A percentile compares a stretch with the other conserved stretches of the same genome.
Conservation (phyloP, 2,113 vertebrate species). For the Chlamydotis undulata region DNA sequence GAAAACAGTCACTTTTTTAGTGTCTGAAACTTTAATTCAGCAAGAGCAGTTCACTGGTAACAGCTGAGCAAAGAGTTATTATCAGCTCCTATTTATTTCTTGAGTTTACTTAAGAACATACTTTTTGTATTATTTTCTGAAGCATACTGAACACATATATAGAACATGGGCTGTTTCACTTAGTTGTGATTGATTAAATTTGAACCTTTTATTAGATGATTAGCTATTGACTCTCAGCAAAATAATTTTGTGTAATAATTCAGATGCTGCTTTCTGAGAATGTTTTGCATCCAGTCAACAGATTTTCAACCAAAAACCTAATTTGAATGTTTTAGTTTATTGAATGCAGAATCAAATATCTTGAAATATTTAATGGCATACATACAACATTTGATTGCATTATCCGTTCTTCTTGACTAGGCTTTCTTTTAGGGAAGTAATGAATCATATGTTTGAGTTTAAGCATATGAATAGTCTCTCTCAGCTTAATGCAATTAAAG, state of each 20-base stretch:
- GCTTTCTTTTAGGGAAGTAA: background rate
- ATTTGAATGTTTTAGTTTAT: background rate
- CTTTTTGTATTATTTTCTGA: background rate
- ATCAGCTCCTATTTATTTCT: background rate
- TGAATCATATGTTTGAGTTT: conserved; percentile 3
- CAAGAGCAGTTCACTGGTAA: background rate
- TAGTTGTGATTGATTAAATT: background rate
- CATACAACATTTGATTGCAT: background rate
- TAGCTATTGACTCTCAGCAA: background rate
- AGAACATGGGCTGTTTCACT: background rate
- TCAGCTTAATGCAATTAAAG: conserved; percentile 39
- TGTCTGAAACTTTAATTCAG: background rate
- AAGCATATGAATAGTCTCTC: background rate
- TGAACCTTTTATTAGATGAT: background rate
- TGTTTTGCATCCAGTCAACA: background rate
- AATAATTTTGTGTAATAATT: background rate
- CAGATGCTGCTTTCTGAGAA: background rate
- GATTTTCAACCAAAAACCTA: background rate
- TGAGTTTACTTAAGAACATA: background rate
- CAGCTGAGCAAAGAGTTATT: background rate
- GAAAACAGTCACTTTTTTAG: background rate
- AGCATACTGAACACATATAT: background rate
- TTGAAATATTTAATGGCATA: background rate
- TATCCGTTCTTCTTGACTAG: background rate
- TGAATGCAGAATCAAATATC: background rate